Evolutionary conservation across 1,140 invertebrate species (phyloP).

Genomic region (Penaeus indicus): DNA sequence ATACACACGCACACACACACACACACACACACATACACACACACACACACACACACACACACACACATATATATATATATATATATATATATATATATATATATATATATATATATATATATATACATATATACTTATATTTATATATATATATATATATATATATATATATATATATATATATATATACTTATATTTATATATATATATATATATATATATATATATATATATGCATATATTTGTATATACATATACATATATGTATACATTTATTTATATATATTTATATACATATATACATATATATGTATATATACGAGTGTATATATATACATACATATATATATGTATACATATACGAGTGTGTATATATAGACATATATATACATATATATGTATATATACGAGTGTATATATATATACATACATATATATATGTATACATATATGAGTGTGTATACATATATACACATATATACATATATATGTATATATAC

Average conservation of each 20-base stretch:
- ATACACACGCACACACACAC: not conserved
- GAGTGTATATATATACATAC: not conserved
- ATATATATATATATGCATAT: not conserved
- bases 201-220: not conserved
- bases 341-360: not conserved
- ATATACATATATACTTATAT: slow-evolving; percentile 11
- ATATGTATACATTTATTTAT: not conserved
- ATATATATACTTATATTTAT: not conserved
- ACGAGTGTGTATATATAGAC: not conserved
- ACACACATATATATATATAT: slow-evolving; percentile 18
- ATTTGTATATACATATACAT: not conserved
- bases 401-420: slow-evolving; percentile 26
- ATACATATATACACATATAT: not conserved
- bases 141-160: not conserved
- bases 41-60: slow-evolving; percentile 17
- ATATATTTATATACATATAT: not conserved
- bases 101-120: not conserved
- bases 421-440: not conserved
- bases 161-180: not conserved
- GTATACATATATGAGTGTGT: not conserved
- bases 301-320: not conserved
- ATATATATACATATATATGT: slow-evolving; percentile 26
- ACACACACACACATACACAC: not conserved
- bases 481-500: not conserved
- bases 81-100: not conserved